A percentile compares a stretch with the other conserved stretches of the same genome.
Evolutionary conservation across 2,888 invertebrate species (phyloP).

Genomic region (Agelastica alni): DNA sequence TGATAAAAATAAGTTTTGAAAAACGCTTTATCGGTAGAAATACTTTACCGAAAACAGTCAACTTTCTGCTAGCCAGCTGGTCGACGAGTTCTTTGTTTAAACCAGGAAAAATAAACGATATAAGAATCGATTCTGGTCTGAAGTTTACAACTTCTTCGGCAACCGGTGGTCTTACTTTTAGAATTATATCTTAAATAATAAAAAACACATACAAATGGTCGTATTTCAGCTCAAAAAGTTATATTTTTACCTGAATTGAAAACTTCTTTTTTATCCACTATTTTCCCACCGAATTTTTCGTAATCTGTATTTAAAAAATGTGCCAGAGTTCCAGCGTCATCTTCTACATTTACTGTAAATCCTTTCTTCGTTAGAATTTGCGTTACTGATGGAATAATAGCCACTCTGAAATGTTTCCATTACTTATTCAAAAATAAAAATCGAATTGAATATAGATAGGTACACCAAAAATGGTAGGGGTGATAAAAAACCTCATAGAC

Average conservation of each 20-base stretch:
- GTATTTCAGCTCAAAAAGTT: too few species aligned
- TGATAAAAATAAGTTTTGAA: too few species aligned
- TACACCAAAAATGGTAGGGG: too few species aligned
- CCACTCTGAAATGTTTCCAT: too few species aligned
- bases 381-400: slow-evolving; percentile 76
- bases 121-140: slow-evolving; percentile 69
- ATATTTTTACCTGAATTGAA: slow-evolving; percentile 70
- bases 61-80: slow-evolving; percentile 67
- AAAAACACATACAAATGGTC: too few species aligned
- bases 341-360: slow-evolving; percentile 77
- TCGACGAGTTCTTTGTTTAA: slow-evolving; percentile 78
- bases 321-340: slow-evolving; percentile 74
- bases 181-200: slow-evolving; percentile 76
- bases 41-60: slow-evolving; percentile 78
- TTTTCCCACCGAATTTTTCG: slow-evolving; percentile 72
- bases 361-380: slow-evolving; percentile 78
- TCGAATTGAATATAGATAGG: too few species aligned
- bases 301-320: slow-evolving; percentile 80
- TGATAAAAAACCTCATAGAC: too few species aligned
- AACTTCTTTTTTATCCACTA: slow-evolving; percentile 67
- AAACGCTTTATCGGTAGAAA: not conserved
- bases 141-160: slow-evolving; percentile 70
- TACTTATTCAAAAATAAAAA: too few species aligned
- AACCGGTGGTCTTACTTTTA: slow-evolving; percentile 76
- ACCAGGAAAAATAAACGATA: slow-evolving; percentile 84